Evolutionary conservation across 1,140 invertebrate genomes (phyloP).

Genomic region (Thaumatotibia leucotreta): DNA sequence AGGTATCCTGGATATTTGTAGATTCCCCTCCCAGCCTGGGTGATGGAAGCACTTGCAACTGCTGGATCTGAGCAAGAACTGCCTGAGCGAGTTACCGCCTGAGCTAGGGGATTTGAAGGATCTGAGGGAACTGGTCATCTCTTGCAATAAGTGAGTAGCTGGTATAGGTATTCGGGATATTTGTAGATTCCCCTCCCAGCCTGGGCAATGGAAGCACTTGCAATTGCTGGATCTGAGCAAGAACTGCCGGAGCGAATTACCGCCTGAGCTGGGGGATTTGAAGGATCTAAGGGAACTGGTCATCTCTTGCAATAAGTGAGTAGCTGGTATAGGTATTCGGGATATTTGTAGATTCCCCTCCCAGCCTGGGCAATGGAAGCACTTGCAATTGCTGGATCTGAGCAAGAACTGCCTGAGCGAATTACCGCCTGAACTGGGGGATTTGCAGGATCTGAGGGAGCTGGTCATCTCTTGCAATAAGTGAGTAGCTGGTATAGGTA

Average conservation of each 20-base stretch:
- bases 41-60: slow-evolving; percentile 81
- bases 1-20: no score
- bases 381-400: slow-evolving; percentile 85
- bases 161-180: no score
- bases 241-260: slow-evolving; percentile 85
- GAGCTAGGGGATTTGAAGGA: slow-evolving; percentile 80
- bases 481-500: no score
- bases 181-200: no score
- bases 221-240: slow-evolving; percentile 87
- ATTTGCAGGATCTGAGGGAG: slow-evolving; percentile 83
- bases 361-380: no score
- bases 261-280: slow-evolving; percentile 80
- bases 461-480: slow-evolving; percentile 89
- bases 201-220: slow-evolving; percentile 80
- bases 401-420: slow-evolving; percentile 86
- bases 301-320: slow-evolving; percentile 88
- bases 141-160: slow-evolving; percentile 88
- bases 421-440: slow-evolving; percentile 82
- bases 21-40: no score
- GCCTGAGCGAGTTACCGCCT: slow-evolving; percentile 81
- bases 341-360: no score
- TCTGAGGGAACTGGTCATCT: slow-evolving; percentile 87
- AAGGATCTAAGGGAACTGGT: slow-evolving; percentile 86
- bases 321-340: no score
- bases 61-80: slow-evolving; percentile 88